Percentiles rank a stretch among this genome's conserved stretches.
Evolutionary conservation across 2,113 vertebrate species (phyloP).

Genomic region (Perognathus longimembris): DNA sequence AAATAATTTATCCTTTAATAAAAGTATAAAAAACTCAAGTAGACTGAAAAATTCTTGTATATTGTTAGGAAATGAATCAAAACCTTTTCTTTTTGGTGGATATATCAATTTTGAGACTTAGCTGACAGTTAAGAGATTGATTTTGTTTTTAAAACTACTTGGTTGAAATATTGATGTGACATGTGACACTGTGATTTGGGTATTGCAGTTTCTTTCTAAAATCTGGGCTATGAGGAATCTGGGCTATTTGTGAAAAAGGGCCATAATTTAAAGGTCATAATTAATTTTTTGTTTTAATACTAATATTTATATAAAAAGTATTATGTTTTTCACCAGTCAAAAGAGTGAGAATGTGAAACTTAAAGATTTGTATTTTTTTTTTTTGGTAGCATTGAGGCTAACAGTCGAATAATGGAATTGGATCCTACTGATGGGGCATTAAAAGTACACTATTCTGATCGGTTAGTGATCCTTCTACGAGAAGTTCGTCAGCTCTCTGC

Average conservation of each 20-base stretch:
- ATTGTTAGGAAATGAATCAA: neutral
- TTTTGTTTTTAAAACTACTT: constrained; percentile 51
- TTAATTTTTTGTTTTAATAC: neutral
- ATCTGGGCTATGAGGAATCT: constrained; percentile 32
- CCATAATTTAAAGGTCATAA: neutral
- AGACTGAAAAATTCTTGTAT: neutral
- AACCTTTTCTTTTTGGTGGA: constrained; percentile 12
- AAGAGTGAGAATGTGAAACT: constrained; percentile 16
- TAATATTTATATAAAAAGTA: neutral
- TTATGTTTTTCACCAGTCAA: neutral
- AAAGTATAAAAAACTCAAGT: neutral
- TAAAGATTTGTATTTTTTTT: constrained; percentile 68
- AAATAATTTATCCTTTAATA: neutral
- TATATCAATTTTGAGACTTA: constrained; percentile 43
- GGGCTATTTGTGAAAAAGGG: constrained; percentile 15
- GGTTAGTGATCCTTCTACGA: constrained; percentile 92
- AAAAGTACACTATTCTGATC: constrained; percentile 96
- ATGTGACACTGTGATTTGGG: constrained; percentile 44
- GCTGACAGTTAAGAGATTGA: neutral
- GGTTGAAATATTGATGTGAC: constrained; percentile 40
- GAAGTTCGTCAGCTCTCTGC: constrained; percentile 97
- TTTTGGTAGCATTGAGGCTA: constrained; percentile 92
- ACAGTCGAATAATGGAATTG: constrained; percentile 95
- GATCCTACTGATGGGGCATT: constrained; percentile 93
- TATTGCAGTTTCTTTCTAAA: neutral